Base-by-base conservation (phyloP, 2,888 invertebrate species). In the Plemyria rubiginata region DNA sequence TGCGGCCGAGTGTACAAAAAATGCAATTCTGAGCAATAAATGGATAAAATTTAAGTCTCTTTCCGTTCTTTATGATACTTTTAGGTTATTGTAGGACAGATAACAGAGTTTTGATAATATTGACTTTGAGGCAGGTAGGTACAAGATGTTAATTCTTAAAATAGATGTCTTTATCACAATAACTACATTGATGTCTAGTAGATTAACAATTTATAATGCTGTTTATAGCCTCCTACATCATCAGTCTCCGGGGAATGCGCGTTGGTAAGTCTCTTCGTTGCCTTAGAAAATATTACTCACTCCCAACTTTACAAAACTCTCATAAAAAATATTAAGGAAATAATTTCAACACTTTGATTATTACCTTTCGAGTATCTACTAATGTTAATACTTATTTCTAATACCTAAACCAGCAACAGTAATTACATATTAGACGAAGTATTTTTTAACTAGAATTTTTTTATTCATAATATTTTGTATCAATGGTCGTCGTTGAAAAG, bases 211-310 rank as follows among this genome's bases (percentile, higher is more conserved):
- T 84, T 77, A 78, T 81, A 78, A 82, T 82, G 82, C 79, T 86
- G 79, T 87, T 83, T 86, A 66, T 57, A 89, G 89, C 91, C 89
- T 90, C 90, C 13, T 49, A 78, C 85, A 86, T 76, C 81, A 70
- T 81, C 92, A 92, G 92, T 92, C 92, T 92, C 22, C 91, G 84
- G 92, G 92, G 92, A 92, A 92, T 92, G 92, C 90, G 82, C 85
- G 90, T 87, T 90, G 89, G 86, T 88, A 85, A 92, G 92, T 92
- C 91, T 92, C 88, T 88, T 91, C 91, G 92, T 92, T 92, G 86
- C 90, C 92, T 92, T 91, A 92, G 85, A 84, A 82, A 81, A 82
- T 86, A 86, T 85, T 80, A 84, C 86, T 87, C 82, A 77, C 84
- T 76, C 85, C 77, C 73, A 85, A 84, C 77, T 72, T 76, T 71